Conservation (phyloP, 2,888 invertebrate species). For the Anagyrus pseudococci region DNA sequence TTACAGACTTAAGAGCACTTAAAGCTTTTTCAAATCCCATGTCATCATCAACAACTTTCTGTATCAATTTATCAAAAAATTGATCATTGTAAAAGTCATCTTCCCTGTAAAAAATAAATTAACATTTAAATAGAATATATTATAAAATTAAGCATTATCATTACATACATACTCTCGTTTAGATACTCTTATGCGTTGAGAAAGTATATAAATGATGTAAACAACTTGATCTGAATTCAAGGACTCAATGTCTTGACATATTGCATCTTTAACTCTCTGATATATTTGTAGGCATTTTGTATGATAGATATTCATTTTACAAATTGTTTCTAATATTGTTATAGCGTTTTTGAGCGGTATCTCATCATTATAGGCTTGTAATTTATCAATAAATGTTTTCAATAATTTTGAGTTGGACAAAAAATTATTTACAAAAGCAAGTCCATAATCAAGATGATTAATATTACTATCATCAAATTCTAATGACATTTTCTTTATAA, state of each 20-base stretch:
- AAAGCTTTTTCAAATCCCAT: constrained; percentile 11
- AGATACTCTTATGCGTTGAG: background rate
- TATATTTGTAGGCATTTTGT: background rate
- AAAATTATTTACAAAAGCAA: constrained; percentile 1
- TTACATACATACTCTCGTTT: background rate
- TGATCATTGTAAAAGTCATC: constrained; percentile 6
- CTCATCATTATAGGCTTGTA: constrained; percentile 4
- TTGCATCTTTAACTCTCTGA: constrained; percentile 5
- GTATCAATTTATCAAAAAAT: constrained; percentile 1
- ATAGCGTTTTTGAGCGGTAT: constrained; percentile 3
- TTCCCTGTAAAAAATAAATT: background rate
- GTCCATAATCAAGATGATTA: constrained; percentile 1
- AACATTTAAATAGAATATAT: background rate
- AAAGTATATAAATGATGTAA: background rate
- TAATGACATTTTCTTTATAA: constrained; percentile 7
- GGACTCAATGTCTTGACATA: constrained; percentile 8
- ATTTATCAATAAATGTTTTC: background rate
- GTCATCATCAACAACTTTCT: constrained; percentile 16
- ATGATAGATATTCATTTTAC: background rate
- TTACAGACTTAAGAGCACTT: constrained; percentile 11
- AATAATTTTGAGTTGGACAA: constrained; percentile 1
- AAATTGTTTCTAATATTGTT: constrained; percentile 8
- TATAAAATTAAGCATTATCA: background rate
- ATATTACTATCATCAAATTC: constrained; percentile 17
- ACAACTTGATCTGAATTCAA: constrained; percentile 4